Evolutionary conservation across 1,140 invertebrate genomes (phyloP).

Genomic region (Tetramorium parvispinum): DNA sequence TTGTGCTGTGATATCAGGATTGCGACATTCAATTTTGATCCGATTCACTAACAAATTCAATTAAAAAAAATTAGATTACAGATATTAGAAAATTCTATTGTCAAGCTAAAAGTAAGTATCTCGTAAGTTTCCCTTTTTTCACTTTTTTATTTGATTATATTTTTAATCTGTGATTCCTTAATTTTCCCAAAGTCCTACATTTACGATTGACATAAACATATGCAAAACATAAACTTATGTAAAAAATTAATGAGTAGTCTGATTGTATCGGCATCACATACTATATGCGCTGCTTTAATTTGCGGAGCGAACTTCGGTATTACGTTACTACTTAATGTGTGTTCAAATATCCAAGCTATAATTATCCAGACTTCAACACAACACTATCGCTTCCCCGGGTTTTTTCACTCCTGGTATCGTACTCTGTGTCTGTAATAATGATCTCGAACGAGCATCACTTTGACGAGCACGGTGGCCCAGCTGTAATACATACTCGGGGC

Average conservation of each 20-base stretch:
- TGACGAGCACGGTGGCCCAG: conserved; percentile 45
- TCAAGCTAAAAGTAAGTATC: background rate
- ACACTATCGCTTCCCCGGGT: conserved; percentile 2
- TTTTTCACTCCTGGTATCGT: conserved; percentile 11
- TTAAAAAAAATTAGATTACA: background rate
- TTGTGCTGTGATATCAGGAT: background rate
- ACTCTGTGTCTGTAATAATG: conserved; percentile 50
- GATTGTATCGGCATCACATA: background rate
- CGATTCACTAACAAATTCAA: background rate
- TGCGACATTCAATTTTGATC: background rate
- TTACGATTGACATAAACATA: background rate
- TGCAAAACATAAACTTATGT: no score
- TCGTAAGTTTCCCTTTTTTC: background rate
- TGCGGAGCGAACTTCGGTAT: background rate
- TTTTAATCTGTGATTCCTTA: background rate
- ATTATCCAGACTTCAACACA: conserved; percentile 25
- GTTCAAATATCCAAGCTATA: conserved; percentile 7
- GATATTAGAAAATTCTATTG: background rate
- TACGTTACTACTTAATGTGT: background rate
- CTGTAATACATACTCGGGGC: conserved; percentile 32
- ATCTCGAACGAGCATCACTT: conserved; percentile 20
- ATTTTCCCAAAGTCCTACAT: background rate
- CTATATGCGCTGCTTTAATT: background rate
- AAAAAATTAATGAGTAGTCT: background rate
- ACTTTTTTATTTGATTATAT: background rate